Base-by-base conservation (phyloP, 2,888 invertebrate genomes). In the Oscheius sp. region DNA sequence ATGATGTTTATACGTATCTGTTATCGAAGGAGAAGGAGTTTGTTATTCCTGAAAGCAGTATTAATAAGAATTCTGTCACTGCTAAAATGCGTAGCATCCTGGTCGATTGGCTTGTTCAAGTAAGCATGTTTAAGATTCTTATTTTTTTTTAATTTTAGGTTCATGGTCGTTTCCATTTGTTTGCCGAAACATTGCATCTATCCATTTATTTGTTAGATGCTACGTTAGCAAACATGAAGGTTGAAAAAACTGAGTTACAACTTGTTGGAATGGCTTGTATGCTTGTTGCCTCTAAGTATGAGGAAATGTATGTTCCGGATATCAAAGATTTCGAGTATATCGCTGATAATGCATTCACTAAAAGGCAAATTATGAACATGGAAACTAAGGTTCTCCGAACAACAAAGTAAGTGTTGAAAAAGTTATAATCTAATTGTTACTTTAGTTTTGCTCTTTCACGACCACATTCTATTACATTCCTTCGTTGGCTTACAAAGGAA, bases 201-300 rank as follows among this genome's bases (percentile, higher is more conserved):
- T 91, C 94, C 65, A 91, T 95, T 63, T 91, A 92, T 76, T 91
- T 94, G 20, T 90, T 95, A 80, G 97, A 97, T 88, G 90, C 94
- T 85, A 95, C 92, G 88, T 89, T 96, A 77, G 92, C 93, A 90
- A 41, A 63, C n/a, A 91, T 91, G 81, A 57, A 57, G 12, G 67
- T 75, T 5, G 59, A 63, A 3, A 80, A 78, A 67, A 28, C 65
- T 1, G 75, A 78, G 8, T 73, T 80, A 20, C 80, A 80, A 38
- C 68, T 80, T 12, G 73, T 77, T 28, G 77, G 74, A n/a, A 67
- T 73, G 47, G 51, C 74, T 8, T 62, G 90, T 91, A 74, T 91
- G 90, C 91, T 94, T 82, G 90, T 95, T 63, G 95, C 96, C 0
- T 91, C 92, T 84, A 97, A 97, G 87, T 95, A 94, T 84, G 96